phyloP scores from a whole-genome alignment of 2,797 vertebrate genomes.

The Acanthurus lineatus region DNA sequence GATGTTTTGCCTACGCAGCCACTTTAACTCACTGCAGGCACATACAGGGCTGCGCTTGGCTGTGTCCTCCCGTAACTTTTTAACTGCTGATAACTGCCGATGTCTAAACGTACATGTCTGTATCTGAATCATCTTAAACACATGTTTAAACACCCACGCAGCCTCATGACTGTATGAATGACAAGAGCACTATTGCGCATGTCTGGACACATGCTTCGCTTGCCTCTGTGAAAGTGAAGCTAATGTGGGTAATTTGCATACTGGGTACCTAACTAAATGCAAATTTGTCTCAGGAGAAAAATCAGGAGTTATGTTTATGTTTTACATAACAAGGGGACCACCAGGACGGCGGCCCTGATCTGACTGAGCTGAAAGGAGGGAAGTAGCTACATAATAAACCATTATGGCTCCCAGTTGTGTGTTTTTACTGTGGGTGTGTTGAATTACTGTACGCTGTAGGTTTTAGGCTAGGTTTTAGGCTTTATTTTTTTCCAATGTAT shows the following conservation, averaged over 20 bases:
- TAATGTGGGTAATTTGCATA: conserved; percentile 65
- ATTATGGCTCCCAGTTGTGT: conserved; percentile 24
- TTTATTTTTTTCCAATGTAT: conserved; percentile 17
- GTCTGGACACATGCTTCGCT: conserved; percentile 8
- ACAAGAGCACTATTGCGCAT: neutral
- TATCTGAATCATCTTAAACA: neutral
- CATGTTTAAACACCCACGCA: conserved; percentile 18
- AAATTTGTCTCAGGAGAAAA: conserved; percentile 50
- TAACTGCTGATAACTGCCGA: conserved; percentile 2
- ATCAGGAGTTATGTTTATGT: conserved; percentile 32
- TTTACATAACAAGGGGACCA: conserved; percentile 40
- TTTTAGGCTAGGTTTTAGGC: too few species aligned
- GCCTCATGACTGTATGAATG: neutral
- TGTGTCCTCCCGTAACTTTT: conserved; percentile 27
- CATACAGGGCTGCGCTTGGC: conserved; percentile 26
- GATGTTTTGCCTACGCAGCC: conserved; percentile 61
- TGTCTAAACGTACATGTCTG: neutral
- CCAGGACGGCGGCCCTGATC: conserved; percentile 18
- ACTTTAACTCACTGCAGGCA: conserved; percentile 51
- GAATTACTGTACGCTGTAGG: conserved; percentile 11
- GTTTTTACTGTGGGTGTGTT: conserved; percentile 23
- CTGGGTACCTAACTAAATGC: conserved; percentile 31
- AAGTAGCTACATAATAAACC: conserved; percentile 39
- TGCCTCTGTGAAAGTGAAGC: conserved; percentile 6
- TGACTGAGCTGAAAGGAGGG: conserved; percentile 21